These are phyloP conservation scores for Petaurus breviceps DNA, from an alignment of 2,113 vertebrate genomes.

Conservation along the genomic window DNA sequence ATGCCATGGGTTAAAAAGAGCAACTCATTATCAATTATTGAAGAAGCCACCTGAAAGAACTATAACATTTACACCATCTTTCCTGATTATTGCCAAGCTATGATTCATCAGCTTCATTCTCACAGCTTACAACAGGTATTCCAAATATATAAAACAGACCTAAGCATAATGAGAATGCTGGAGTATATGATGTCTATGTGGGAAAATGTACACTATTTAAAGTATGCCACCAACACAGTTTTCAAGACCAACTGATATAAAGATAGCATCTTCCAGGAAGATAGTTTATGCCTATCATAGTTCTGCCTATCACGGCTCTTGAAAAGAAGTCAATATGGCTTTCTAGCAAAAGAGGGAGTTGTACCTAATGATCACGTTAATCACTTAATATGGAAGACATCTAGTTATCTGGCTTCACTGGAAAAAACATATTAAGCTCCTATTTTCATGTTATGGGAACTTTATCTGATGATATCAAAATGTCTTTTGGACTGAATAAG, in stretches of 20 bases:
- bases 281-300: not conserved
- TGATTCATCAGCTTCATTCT: not conserved
- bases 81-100: not conserved
- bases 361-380: not conserved
- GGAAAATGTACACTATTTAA: not conserved
- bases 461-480: not conserved
- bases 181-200: not conserved
- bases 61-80: not conserved
- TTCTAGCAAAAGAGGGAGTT: not conserved
- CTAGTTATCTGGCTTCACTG: not conserved
- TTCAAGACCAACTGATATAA: not conserved
- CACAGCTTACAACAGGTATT: not conserved
- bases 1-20: not conserved
- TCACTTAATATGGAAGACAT: not conserved
- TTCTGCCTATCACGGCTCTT: not conserved
- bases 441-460: not conserved
- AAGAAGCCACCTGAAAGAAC: not conserved
- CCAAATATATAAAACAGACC: not conserved
- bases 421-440: not conserved
- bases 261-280: not conserved
- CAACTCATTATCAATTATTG: not conserved
- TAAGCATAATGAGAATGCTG: not conserved
- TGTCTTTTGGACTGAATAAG: not conserved
- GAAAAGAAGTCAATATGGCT: not conserved
- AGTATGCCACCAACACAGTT: not conserved